These are phyloP conservation scores for Acrocephalus arundinaceus DNA, from an alignment of 2,113 vertebrate species.

Conservation along the genomic window DNA sequence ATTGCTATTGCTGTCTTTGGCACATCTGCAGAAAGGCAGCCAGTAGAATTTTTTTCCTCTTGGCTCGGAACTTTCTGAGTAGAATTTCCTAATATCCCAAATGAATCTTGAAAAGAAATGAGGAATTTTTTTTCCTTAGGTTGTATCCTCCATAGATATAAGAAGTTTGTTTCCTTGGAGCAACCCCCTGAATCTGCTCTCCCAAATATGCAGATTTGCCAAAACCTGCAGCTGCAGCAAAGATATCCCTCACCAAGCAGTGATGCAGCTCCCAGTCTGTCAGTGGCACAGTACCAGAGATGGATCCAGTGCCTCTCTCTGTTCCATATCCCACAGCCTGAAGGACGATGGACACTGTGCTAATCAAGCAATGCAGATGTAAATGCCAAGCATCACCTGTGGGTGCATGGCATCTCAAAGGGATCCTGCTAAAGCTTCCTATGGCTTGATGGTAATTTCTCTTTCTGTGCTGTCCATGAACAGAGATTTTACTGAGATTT, in stretches of 20 bases:
- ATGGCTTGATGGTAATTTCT: background rate
- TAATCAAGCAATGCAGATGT: background rate
- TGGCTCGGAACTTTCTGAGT: background rate
- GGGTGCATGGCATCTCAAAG: background rate
- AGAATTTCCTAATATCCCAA: background rate
- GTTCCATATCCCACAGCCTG: background rate
- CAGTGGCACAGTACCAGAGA: background rate
- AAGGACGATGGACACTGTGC: accelerated
- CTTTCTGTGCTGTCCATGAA: background rate
- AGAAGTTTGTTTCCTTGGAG: background rate
- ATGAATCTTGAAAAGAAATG: background rate
- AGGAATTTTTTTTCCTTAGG: accelerated
- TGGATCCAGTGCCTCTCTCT: background rate
- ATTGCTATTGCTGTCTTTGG: background rate
- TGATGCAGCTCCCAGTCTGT: background rate
- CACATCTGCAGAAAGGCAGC: background rate
- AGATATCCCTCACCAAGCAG: background rate
- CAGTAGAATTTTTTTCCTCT: background rate
- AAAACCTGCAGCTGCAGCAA: background rate
- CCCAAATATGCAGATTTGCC: background rate
- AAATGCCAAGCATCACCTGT: background rate
- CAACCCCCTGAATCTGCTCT: background rate
- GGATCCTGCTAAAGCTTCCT: background rate
- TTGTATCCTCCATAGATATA: background rate
- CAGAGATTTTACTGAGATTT: background rate